Evolutionary conservation across 2,113 vertebrate genomes (phyloP).

Genomic region (Eleginops maclovinus): DNA sequence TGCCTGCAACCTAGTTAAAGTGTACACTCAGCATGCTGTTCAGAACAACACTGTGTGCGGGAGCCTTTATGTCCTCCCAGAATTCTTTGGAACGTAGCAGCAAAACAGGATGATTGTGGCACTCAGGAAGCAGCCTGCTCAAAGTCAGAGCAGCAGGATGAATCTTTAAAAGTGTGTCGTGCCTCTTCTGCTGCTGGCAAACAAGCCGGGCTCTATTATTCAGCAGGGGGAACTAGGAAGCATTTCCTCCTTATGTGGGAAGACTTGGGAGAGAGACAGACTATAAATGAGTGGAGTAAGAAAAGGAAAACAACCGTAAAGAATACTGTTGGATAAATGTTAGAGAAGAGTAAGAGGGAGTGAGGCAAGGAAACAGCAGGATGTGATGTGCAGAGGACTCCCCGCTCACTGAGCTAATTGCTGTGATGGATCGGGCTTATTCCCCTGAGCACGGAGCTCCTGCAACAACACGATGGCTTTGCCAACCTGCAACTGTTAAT

Average conservation of each 20-base stretch:
- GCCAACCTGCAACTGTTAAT: constrained; percentile 40
- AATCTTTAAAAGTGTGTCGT: constrained; percentile 59
- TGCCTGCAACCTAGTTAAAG: background rate
- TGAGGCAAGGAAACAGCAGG: background rate
- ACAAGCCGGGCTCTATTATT: constrained; percentile 55
- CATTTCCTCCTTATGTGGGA: background rate
- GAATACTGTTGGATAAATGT: constrained; percentile 1
- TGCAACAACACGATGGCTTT: constrained; percentile 52
- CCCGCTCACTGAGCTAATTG: constrained; percentile 56
- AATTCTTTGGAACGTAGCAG: constrained; percentile 7
- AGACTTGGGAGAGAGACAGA: background rate
- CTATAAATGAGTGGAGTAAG: constrained; percentile 2
- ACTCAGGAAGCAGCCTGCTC: constrained; percentile 36
- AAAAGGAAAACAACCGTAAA: constrained; percentile 1
- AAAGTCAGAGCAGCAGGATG: constrained; percentile 33
- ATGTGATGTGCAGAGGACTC: constrained; percentile 28
- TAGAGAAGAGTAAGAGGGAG: background rate
- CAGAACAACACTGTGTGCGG: background rate
- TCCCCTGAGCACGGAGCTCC: constrained; percentile 50
- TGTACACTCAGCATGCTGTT: background rate
- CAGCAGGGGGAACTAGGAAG: constrained; percentile 26
- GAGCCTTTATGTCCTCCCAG: background rate
- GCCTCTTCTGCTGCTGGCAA: constrained; percentile 50
- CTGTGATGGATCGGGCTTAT: constrained; percentile 64
- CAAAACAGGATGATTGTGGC: constrained; percentile 9